These are phyloP conservation scores for Heteropelma amictum DNA, from an alignment of 2,888 invertebrate genomes.

Conservation along the genomic window DNA sequence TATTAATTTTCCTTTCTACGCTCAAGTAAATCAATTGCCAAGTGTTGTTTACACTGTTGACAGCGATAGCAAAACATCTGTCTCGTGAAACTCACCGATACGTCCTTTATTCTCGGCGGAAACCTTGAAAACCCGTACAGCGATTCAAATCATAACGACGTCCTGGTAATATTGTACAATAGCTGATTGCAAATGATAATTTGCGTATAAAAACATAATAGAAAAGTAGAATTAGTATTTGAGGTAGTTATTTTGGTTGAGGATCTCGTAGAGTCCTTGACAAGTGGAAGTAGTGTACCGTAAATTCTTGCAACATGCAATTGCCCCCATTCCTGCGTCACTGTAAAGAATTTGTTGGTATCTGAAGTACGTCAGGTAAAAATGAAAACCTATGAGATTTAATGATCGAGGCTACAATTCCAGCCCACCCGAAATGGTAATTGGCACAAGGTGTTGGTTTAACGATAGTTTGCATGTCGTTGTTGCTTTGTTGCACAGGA, in stretches of 20 bases:
- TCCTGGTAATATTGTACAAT: constrained; percentile 26
- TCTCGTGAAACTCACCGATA: neutral
- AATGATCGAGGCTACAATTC: constrained; percentile 12
- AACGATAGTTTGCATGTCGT: constrained; percentile 68
- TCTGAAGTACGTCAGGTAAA: neutral
- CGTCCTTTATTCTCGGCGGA: constrained; percentile 6
- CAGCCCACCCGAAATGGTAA: constrained; percentile 37
- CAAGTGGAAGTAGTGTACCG: constrained; percentile 36
- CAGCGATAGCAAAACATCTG: constrained; percentile 14
- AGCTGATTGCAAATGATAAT: neutral
- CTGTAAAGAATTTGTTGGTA: constrained; percentile 28
- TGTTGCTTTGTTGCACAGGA: constrained; percentile 77
- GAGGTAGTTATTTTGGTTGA: constrained; percentile 37
- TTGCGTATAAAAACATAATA: constrained; percentile 6
- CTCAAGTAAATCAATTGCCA: constrained; percentile 14
- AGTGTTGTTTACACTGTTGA: constrained; percentile 5
- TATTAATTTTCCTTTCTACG: too few relatives aligned
- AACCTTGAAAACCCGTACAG: neutral
- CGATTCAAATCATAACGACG: neutral
- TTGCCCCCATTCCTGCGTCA: constrained; percentile 9
- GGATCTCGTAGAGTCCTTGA: constrained; percentile 25
- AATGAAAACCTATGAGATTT: constrained; percentile 2
- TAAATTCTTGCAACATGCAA: constrained; percentile 29
- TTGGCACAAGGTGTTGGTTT: constrained; percentile 58
- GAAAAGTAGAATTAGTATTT: constrained; percentile 37